Evolutionary conservation across 2,888 invertebrate species (phyloP).

Genomic region (Lottia scabra): DNA sequence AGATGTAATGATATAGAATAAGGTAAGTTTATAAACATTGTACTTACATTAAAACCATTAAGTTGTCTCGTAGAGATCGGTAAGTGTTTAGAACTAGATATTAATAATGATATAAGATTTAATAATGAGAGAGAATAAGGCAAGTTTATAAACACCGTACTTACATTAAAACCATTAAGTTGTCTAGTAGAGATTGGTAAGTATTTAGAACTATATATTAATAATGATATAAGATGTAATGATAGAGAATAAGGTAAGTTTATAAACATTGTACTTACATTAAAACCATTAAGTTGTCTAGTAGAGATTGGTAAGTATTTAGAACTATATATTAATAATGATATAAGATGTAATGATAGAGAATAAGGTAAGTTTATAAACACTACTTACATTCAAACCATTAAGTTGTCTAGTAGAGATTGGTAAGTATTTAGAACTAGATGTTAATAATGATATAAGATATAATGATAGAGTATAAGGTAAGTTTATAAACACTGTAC

Average conservation of each 20-base stretch:
- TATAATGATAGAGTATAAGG: slow-evolving; percentile 51
- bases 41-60: slow-evolving; percentile 55
- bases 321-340: slow-evolving; percentile 39
- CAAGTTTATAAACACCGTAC: slow-evolving; percentile 22
- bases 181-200: slow-evolving; percentile 46
- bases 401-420: slow-evolving; percentile 49
- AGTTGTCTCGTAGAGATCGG: slow-evolving; percentile 46
- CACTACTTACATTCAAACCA: slow-evolving; percentile 50
- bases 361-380: too few relatives aligned
- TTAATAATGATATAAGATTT: slow-evolving; percentile 41
- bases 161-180: slow-evolving; percentile 56
- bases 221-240: slow-evolving; percentile 41
- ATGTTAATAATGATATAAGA: slow-evolving; percentile 41
- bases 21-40: slow-evolving; percentile 28
- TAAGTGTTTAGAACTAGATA: slow-evolving; percentile 43
- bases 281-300: slow-evolving; percentile 51
- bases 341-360: too few relatives aligned
- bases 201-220: slow-evolving; percentile 43
- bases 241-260: slow-evolving; percentile 46
- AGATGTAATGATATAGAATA: slow-evolving; percentile 48
- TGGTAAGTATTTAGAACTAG: slow-evolving; percentile 44
- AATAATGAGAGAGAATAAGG: slow-evolving; percentile 50
- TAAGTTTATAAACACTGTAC: slow-evolving; percentile 22
- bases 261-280: slow-evolving; percentile 37
- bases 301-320: slow-evolving; percentile 43